phyloP scores from a whole-genome alignment of 2,113 vertebrate species.

The Paralichthys olivaceus region DNA sequence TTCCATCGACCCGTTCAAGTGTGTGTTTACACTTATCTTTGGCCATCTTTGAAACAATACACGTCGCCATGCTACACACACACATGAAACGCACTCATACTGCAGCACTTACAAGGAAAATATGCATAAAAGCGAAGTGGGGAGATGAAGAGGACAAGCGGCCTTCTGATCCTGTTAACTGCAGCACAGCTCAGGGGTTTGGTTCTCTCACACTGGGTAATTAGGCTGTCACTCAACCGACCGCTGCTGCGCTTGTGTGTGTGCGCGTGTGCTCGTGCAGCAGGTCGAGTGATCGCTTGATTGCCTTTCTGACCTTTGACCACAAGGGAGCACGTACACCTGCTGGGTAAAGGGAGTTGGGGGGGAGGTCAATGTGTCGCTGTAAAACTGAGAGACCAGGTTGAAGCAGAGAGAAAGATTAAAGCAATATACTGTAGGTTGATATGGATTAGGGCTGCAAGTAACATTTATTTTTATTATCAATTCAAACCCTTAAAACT shows the following conservation, averaged over 20 bases:
- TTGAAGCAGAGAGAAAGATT: background rate
- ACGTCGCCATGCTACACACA: constrained; percentile 14
- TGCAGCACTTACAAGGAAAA: background rate
- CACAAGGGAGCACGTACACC: constrained; percentile 28
- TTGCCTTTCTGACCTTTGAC: constrained; percentile 57
- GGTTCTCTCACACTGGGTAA: constrained; percentile 52
- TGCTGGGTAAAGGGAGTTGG: background rate
- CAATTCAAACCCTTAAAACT: no score
- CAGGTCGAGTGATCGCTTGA: constrained; percentile 33
- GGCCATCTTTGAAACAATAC: constrained; percentile 28
- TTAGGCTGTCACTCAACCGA: constrained; percentile 69
- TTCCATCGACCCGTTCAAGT: constrained; percentile 32
- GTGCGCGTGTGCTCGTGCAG: background rate
- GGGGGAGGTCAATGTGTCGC: background rate
- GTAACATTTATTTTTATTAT: no score
- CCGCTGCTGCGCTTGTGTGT: constrained; percentile 3
- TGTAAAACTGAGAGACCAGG: background rate
- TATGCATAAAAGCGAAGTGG: constrained; percentile 27
- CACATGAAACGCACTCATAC: constrained; percentile 15
- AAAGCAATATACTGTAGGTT: background rate
- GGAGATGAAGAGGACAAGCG: constrained; percentile 48
- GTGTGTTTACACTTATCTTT: constrained; percentile 32
- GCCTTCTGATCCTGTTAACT: constrained; percentile 60
- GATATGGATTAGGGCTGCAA: no score
- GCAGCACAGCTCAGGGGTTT: constrained; percentile 49